Evolutionary conservation across 2,888 invertebrate genomes (phyloP), one percentile per base, ranked within the genome.

Genomic region (Lacanobia wlatinum): DNA sequence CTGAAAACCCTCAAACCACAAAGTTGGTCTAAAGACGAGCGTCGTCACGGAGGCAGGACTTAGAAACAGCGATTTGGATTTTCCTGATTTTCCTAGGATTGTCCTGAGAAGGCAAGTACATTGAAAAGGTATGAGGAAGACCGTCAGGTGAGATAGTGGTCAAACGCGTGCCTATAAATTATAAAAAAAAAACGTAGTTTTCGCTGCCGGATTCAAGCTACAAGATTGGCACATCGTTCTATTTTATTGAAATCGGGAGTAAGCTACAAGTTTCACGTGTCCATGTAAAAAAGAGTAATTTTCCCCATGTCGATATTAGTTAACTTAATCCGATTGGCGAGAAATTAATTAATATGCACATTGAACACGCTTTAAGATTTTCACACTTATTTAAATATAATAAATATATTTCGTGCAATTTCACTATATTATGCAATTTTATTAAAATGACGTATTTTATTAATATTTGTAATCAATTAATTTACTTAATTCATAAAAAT

Each of bases 221-320:
- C 28, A 28, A 28, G 28, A 28, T 28, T 28, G 28, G 28, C 28
- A 28, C 28, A 28, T 28, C 28, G 28, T 28, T 28, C 28, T 28
- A 18, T 55, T 16, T 55, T 55, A 55, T 34, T 55, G 8, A 34
- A 28, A 55, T 55, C 7, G 0, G n/a, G 38, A 63, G 16, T 38
- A 14, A 59, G 7, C 14, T 34, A 18, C 34, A 43, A 10, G 6
- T 10, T n/a, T 43, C 28, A 58, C 16, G 21, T 48, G 58, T n/a
- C n/a, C 34, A 16, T 63, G n/a, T 1, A 43, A 12, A 43, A 43
- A 12, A 43, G 10, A 53, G 21, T 48, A 12, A 23, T 58, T 58
- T 43, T 70, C 21, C 43, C 58, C 50, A 58, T n/a, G 4, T 23
- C 48, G 43, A 46, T n/a, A 74, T 74, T 74, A 3, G n/a, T 66